Conservation (phyloP, 1,140 invertebrate genomes). For the Microvelia longipes region DNA sequence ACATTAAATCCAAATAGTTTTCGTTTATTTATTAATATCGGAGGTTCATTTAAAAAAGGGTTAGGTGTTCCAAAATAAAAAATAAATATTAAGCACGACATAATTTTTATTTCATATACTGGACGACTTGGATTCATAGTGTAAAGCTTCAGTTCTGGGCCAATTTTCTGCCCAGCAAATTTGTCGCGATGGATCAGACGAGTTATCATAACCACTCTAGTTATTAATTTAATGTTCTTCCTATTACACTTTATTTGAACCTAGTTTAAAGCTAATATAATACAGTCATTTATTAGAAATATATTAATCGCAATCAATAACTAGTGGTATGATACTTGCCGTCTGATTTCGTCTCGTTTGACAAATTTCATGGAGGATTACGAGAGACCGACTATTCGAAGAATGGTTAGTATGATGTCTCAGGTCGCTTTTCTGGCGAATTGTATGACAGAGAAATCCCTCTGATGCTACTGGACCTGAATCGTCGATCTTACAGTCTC, state of each 20-base stretch:
- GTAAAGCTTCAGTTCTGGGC: background rate
- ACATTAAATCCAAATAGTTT: background rate
- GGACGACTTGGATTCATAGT: background rate
- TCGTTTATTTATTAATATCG: background rate
- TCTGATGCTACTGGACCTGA: conserved; percentile 22
- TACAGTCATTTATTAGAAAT: no score
- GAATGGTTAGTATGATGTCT: background rate
- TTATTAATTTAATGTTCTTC: background rate
- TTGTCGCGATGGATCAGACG: no score
- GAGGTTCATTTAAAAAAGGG: background rate
- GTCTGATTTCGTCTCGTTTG: background rate
- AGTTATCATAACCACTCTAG: background rate
- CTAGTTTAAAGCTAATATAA: no score
- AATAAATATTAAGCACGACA: background rate
- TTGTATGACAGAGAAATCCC: conserved; percentile 21
- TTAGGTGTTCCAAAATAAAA: background rate
- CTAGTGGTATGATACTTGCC: no score
- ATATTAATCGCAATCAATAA: no score
- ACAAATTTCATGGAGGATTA: background rate
- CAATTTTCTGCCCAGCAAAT: background rate
- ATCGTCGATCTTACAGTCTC: conserved; percentile 15
- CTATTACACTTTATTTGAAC: background rate
- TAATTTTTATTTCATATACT: background rate
- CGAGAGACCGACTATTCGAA: background rate
- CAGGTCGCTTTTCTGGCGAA: conserved; percentile 15